Conservation (phyloP, 1,140 invertebrate species). For the Contarinia nasturtii region DNA sequence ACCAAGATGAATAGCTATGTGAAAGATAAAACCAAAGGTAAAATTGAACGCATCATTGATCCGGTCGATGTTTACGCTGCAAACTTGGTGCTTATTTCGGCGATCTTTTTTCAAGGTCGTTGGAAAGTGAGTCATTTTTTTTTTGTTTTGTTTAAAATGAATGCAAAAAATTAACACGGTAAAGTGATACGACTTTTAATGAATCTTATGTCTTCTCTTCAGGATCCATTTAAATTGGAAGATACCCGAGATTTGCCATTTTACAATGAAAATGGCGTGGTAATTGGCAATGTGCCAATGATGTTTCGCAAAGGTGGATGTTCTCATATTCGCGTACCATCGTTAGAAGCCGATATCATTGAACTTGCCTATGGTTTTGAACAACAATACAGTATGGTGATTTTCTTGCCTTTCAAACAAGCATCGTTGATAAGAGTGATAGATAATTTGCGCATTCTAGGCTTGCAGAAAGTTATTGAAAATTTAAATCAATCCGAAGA, state of each 20-base stretch:
- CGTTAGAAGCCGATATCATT: conserved; percentile 39
- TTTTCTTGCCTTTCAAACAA: conserved; percentile 10
- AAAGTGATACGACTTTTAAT: no score
- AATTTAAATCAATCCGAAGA: conserved; percentile 25
- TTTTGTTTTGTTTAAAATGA: no score
- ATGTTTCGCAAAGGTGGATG: conserved; percentile 34
- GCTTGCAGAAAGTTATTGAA: conserved; percentile 32
- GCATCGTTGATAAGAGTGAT: conserved; percentile 28
- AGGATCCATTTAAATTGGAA: conserved; percentile 37
- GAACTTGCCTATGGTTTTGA: conserved; percentile 46
- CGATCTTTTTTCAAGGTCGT: conserved; percentile 63
- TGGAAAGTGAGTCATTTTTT: conserved; percentile 34
- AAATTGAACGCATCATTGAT: conserved; percentile 40
- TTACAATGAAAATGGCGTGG: conserved; percentile 27
- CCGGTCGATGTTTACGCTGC: conserved; percentile 30
- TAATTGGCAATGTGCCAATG: conserved; percentile 34
- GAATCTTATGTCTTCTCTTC: not conserved
- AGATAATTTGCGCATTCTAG: conserved; percentile 28
- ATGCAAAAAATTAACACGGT: no score
- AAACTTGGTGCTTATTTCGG: conserved; percentile 49
- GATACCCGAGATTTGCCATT: conserved; percentile 32
- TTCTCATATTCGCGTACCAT: conserved; percentile 28
- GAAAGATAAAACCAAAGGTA: conserved; percentile 35
- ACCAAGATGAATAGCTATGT: conserved; percentile 46
- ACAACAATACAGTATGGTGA: conserved; percentile 15